Base-by-base conservation (phyloP, 2,888 invertebrate species). In the Polyploca ridens region DNA sequence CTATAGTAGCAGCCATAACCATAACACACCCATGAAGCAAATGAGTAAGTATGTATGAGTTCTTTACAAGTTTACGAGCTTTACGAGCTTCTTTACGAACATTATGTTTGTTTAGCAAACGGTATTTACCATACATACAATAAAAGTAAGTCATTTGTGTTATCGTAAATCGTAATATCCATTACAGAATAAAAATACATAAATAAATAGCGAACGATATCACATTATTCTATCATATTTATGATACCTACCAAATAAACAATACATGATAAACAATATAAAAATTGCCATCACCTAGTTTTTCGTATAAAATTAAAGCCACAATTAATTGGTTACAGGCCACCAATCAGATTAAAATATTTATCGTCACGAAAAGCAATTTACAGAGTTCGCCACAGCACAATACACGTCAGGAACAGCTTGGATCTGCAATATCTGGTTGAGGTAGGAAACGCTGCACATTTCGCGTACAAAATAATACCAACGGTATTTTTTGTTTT, bases 331-430 rank as follows among this genome's bases (percentile, higher is more conserved):
- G 90, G 90, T 90, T 86, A 86, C 88, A 83, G 87, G 86, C 90
- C 91, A 89, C 90, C 89, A 89, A 91, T 90, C 89, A 89, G 90
- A 91, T 91, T 91, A 91, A 93, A 91, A 92, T 92, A 91, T 93
- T 92, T 91, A 91, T 91, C 82, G 91, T 89, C 87, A 87, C 88
- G 87, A 90, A 91, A 93, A 91, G 90, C 93, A 92, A 93, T 93
- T 92, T 91, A 85, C 90, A 87, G 87, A 84, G 88, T 88, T 86
- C 82, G 85, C 91, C 91, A 84, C 91, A 91, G 87, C 86, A 89
- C 89, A 91, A 89, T 90, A 82, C 86, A 81, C 86, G 91, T 90
- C 93, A 89, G 83, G 78, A 85, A 80, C 91, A 93, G 90, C 88
- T 86, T 87, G 87, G 80, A 79, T 85, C 83, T 82, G 89, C 90